These are phyloP conservation scores for Hyphantria cunea DNA, from an alignment of 1,140 invertebrate species.

Conservation along the genomic window DNA sequence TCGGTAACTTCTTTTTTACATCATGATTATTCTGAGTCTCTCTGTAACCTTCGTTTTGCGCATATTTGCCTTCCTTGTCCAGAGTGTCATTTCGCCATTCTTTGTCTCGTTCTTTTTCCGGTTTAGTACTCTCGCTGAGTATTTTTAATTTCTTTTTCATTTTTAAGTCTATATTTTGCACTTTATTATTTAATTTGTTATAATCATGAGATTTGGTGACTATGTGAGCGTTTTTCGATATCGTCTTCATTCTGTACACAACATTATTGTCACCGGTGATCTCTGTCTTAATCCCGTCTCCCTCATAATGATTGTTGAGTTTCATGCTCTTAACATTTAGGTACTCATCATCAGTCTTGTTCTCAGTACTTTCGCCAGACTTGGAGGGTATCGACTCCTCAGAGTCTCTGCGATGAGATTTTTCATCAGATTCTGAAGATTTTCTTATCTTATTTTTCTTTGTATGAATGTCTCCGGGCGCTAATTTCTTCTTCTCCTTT, in stretches of 20 bases:
- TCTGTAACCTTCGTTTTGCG: conserved; percentile 79
- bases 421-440: conserved; percentile 72
- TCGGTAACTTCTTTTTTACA: conserved; percentile 69
- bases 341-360: conserved; percentile 76
- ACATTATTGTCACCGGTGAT: conserved; percentile 67
- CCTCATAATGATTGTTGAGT: conserved; percentile 66
- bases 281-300: conserved; percentile 60
- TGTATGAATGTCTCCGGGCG: conserved; percentile 75
- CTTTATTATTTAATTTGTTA: conserved; percentile 71
- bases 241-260: conserved; percentile 76
- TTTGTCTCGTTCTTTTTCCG: conserved; percentile 66
- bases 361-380: conserved; percentile 62
- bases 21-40: conserved; percentile 71
- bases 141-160: conserved; percentile 72
- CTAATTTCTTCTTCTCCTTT: conserved; percentile 87
- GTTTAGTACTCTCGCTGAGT: conserved; percentile 51
- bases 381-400: conserved; percentile 61
- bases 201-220: conserved; percentile 75
- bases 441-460: conserved; percentile 80
- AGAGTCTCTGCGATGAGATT: conserved; percentile 67
- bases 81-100: conserved; percentile 69
- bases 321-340: conserved; percentile 70
- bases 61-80: conserved; percentile 77
- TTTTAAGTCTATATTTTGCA: conserved; percentile 63
- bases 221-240: conserved; percentile 77